Base-by-base conservation (phyloP, 2,797 vertebrate species). In the Melanotaenia parkinsoni region DNA sequence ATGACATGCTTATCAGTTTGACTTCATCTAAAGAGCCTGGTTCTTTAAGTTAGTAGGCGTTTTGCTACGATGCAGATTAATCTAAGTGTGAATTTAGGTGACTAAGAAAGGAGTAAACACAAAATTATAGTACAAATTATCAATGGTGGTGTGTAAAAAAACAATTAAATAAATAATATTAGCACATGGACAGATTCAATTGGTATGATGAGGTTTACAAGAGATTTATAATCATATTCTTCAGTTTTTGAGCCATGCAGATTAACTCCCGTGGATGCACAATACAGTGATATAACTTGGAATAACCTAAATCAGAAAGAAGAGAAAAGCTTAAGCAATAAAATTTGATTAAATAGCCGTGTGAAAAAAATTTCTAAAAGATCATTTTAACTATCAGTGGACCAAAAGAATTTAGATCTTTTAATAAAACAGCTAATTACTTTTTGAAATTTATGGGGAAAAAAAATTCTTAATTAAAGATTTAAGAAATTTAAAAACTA, bases 1-100 rank as follows among this genome's bases (percentile, higher is more conserved):
- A 56, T 69, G 37, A 70, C 76, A 76, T 28, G 4, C 3, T 18
- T 58, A 50, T 57, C 32, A 81, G 18, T 28, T 62, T 45, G n/a
- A 60, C 5, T 62, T 45, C 12, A 60, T 4, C 38, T 5, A 5
- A 18, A 38, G 1, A 69, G 22, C 10, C 22, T 26, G 26, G 26
- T 26, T 26, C 26, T 26, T 26, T 26, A 3, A 20, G 26, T 26
- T 26, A 40, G 22, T 33, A 33, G n/a, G 18, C 20, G 20, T n/a
- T 1, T 43, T 47, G 43, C 18, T 47, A 14, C 11, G 10, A 65
- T 6, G 28, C 10, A 43, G 37, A 28, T 30, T 16, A 26, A 18
- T 11, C 5, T 16, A 61, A 26, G 1, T 5, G 6, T 16, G 13
- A 43, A 67, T 22, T 59, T 38, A 56, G 13, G 40, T n/a, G 43